Evolutionary conservation across 1,140 invertebrate genomes (phyloP), one percentile per base, ranked within the genome.

Genomic region (Aphaenogaster ashmeadi): DNA sequence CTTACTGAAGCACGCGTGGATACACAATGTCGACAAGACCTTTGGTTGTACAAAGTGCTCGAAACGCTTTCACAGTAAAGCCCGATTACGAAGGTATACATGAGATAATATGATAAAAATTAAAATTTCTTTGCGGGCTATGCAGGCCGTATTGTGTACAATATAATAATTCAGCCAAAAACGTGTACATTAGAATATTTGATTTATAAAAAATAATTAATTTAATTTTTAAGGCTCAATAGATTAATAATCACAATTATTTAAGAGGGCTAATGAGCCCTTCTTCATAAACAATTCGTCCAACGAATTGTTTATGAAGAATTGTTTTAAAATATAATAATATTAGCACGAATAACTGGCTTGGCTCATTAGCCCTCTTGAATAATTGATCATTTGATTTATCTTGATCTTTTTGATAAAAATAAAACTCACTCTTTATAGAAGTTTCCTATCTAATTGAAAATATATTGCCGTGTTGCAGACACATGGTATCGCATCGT

Each of bases 1-100:
- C 47, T 94, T 97, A 54, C 95, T 97, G 64, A 97, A 97, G 93
- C 97, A 97, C 91, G 96, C 96, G 9, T 97, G 96, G 96, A 96
- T 97, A 88, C 97, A 97, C 91, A 96, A 95, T 89, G 95, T 96
- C 50, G 95, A 96, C 64, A 96, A 96, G 85, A 94, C 93, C 21
- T 97, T 96, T 92, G 96, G 96, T 52, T 97, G 97, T 93, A 96
- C 96, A 33, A 96, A 96, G 87, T 97, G 97, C 93, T 96, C 96
- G 38, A 97, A 97, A 94, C 97, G 96, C 67, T 97, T 97, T 91
- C 96, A 97, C 89, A 97, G 97, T 92, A 97, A 97, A 94, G 97
- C 97, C 0, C 93, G 96, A 87, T 93, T 96, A 78, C 93, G 95
- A 89, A 95, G 96, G 96, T 96, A 50, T 21, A 91, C 47, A 56